Evolutionary conservation across 2,888 invertebrate genomes (phyloP).

Genomic region (Sympetrum striolatum): DNA sequence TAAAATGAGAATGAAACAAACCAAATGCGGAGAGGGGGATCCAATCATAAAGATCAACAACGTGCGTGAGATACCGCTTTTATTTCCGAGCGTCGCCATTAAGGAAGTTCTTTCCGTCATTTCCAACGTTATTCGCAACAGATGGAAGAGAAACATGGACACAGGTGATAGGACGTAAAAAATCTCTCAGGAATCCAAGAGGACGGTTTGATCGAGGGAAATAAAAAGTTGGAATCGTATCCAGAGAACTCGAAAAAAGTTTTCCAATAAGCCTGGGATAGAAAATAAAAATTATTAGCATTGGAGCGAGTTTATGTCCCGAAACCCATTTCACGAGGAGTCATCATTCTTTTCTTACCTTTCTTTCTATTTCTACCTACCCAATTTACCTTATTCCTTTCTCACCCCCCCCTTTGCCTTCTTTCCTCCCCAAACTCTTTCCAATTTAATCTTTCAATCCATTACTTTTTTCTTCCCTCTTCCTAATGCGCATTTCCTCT

Average conservation of each 20-base stretch:
- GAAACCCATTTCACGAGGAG: not conserved
- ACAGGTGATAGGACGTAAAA: not conserved
- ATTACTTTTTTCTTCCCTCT: too few species aligned
- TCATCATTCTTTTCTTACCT: not conserved
- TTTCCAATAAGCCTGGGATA: not conserved
- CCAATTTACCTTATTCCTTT: not conserved
- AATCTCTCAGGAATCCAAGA: not conserved
- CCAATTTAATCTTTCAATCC: not conserved
- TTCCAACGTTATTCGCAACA: not conserved
- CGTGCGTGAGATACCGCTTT: not conserved
- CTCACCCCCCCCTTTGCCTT: not conserved
- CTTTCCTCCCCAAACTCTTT: not conserved
- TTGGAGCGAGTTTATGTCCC: not conserved
- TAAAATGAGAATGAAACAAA: too few species aligned
- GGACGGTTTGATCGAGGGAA: not conserved
- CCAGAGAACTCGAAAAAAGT: not conserved
- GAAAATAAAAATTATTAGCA: not conserved
- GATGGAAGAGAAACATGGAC: not conserved
- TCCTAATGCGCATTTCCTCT: not conserved
- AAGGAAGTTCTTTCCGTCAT: not conserved
- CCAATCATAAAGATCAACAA: not conserved
- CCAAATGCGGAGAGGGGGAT: too few species aligned
- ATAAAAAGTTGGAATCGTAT: not conserved
- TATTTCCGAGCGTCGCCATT: not conserved
- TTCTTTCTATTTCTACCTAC: not conserved